Percentiles rank a stretch among this genome's conserved stretches.
Conservation (phyloP, 1,140 invertebrate species). For the Eueides isabella region DNA sequence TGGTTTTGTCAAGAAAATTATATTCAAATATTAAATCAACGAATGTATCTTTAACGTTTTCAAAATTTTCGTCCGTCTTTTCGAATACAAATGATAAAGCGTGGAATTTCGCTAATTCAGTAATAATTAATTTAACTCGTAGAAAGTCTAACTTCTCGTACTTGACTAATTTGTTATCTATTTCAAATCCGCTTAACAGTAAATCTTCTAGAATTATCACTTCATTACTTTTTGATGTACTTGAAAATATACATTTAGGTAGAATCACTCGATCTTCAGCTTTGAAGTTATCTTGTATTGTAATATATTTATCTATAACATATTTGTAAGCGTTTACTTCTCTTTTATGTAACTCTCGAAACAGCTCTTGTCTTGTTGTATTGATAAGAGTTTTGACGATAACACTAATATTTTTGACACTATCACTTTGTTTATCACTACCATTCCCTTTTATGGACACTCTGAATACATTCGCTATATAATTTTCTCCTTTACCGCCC, state of each 20-base stretch:
- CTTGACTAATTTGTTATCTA: slow-evolving; percentile 51
- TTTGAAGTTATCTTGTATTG: slow-evolving; percentile 53
- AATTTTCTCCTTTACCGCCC: slow-evolving; percentile 66
- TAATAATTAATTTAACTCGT: slow-evolving; percentile 54
- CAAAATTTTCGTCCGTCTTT: slow-evolving; percentile 45
- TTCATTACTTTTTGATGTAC: slow-evolving; percentile 59
- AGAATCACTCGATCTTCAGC: slow-evolving; percentile 50
- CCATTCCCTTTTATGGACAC: slow-evolving; percentile 51
- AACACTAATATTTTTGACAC: slow-evolving; percentile 55
- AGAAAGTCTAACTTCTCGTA: slow-evolving; percentile 51
- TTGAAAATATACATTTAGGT: slow-evolving; percentile 56
- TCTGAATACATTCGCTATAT: slow-evolving; percentile 70
- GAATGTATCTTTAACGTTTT: slow-evolving; percentile 49
- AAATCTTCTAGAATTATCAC: slow-evolving; percentile 70
- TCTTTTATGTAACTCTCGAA: slow-evolving; percentile 66
- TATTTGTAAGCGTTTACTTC: slow-evolving; percentile 63
- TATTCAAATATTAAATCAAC: slow-evolving; percentile 62
- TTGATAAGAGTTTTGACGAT: slow-evolving; percentile 73
- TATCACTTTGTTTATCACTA: slow-evolving; percentile 34
- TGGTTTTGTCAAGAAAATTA: slow-evolving; percentile 64
- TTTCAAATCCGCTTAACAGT: slow-evolving; percentile 50
- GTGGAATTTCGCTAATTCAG: slow-evolving; percentile 69
- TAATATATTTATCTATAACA: slow-evolving; percentile 56
- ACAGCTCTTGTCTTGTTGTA: slow-evolving; percentile 65
- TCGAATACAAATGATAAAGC: slow-evolving; percentile 61